These are phyloP conservation scores for Rhynchopsitta pachyrhyncha DNA, from an alignment of 2,113 vertebrate species.

Conservation along the genomic window DNA sequence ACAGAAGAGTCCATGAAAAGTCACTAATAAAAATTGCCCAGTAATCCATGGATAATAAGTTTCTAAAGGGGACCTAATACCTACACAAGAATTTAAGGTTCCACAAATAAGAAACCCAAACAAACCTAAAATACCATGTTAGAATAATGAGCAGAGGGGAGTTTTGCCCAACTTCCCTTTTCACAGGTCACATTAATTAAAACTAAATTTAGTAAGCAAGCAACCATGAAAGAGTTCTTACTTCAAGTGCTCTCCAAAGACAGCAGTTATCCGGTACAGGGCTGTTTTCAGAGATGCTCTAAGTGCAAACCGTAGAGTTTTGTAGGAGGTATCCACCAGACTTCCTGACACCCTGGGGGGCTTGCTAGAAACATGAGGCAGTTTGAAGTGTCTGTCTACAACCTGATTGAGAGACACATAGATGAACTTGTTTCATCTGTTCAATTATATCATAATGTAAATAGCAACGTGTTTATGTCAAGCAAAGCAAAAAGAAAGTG, in stretches of 20 bases:
- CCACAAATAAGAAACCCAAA: background rate
- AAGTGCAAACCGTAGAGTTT: slow-evolving; percentile 92
- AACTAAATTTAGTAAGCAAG: background rate
- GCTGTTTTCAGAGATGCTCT: slow-evolving; percentile 92
- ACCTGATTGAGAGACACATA: slow-evolving; percentile 77
- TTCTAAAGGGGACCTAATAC: background rate
- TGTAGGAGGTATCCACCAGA: slow-evolving; percentile 88
- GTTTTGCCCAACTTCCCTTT: background rate
- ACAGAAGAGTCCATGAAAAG: background rate
- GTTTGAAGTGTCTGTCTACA: slow-evolving; percentile 95
- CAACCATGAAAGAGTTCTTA: slow-evolving; percentile 67
- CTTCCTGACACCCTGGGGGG: slow-evolving; percentile 77
- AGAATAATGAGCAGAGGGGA: background rate
- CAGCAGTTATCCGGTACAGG: slow-evolving; percentile 92
- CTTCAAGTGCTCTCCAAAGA: slow-evolving; percentile 93
- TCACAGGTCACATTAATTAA: background rate
- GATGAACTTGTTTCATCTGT: background rate
- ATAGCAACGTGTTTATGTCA: background rate
- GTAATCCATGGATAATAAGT: background rate
- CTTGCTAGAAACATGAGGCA: slow-evolving; percentile 95
- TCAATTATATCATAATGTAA: background rate
- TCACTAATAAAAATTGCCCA: background rate
- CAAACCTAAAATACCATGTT: background rate
- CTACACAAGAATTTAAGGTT: background rate
- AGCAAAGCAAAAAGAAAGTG: background rate